These are phyloP conservation scores for Diarsia mendica DNA, from an alignment of 2,888 invertebrate genomes.

Conservation along the genomic window DNA sequence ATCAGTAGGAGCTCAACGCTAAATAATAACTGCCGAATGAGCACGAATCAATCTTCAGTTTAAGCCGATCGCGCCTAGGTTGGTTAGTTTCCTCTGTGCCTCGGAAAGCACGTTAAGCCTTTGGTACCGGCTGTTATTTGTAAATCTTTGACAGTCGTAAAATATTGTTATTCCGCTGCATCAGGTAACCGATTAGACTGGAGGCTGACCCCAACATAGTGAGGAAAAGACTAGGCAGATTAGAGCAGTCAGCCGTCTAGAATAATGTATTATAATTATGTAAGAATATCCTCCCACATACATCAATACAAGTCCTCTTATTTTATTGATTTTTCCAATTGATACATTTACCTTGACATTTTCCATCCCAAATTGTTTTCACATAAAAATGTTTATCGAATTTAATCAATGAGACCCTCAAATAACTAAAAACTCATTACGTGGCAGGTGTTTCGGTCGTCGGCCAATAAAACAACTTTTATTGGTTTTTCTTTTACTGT, in stretches of 20 bases:
- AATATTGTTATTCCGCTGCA: neutral
- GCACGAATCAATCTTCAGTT: neutral
- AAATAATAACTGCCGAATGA: neutral
- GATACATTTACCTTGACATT: neutral
- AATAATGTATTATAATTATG: neutral
- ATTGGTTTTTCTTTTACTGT: constrained; percentile 82
- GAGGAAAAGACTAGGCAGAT: neutral
- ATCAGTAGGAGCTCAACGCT: neutral
- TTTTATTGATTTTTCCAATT: neutral
- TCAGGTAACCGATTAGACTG: neutral
- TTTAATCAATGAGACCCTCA: constrained; percentile 66
- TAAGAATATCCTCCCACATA: neutral
- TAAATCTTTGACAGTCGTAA: neutral
- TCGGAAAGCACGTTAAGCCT: neutral
- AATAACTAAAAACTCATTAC: constrained; percentile 82
- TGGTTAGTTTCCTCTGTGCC: neutral
- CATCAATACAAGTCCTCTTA: neutral
- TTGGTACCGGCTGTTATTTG: neutral
- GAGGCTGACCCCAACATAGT: neutral
- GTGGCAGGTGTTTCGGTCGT: constrained; percentile 82
- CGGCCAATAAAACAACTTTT: constrained; percentile 83
- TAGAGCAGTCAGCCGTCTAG: too few species aligned
- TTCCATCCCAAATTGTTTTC: constrained; percentile 14
- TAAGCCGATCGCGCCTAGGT: neutral
- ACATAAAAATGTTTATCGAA: constrained; percentile 52